phyloP scores from a whole-genome alignment of 2,113 vertebrate genomes.

The Meriones unguiculatus region DNA sequence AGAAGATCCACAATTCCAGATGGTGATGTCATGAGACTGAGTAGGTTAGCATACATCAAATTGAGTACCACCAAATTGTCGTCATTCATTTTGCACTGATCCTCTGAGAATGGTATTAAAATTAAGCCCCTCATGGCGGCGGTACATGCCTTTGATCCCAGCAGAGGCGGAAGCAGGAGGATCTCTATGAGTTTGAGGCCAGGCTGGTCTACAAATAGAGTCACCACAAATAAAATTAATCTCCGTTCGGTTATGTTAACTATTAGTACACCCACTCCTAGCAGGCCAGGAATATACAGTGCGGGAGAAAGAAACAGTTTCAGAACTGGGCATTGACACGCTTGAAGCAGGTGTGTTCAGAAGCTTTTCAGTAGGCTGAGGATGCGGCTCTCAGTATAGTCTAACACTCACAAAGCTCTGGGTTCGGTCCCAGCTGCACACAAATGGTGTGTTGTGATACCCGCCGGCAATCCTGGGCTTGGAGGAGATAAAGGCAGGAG shows the following conservation, averaged over 20 bases:
- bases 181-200: no score
- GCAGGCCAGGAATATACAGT: not conserved
- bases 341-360: not conserved
- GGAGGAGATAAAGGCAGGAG: not conserved
- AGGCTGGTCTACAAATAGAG: no score
- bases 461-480: no score
- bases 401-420: not conserved
- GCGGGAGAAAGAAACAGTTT: not conserved
- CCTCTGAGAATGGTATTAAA: constrained; percentile 40
- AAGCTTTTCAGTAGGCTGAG: not conserved
- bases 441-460: not conserved
- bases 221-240: constrained; percentile 27
- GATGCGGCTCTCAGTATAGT: no score
- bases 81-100: not conserved
- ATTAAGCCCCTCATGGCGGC: not conserved
- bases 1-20: constrained; percentile 21
- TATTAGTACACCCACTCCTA: not conserved
- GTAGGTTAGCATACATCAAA: not conserved
- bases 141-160: no score
- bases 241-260: constrained; percentile 15
- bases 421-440: not conserved
- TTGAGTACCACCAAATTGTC: not conserved
- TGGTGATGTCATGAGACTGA: not conserved
- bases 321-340: not conserved
- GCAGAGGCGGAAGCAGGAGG: no score